Evolutionary conservation across 2,113 vertebrate species (phyloP).

Genomic region (Sorex fumeus): DNA sequence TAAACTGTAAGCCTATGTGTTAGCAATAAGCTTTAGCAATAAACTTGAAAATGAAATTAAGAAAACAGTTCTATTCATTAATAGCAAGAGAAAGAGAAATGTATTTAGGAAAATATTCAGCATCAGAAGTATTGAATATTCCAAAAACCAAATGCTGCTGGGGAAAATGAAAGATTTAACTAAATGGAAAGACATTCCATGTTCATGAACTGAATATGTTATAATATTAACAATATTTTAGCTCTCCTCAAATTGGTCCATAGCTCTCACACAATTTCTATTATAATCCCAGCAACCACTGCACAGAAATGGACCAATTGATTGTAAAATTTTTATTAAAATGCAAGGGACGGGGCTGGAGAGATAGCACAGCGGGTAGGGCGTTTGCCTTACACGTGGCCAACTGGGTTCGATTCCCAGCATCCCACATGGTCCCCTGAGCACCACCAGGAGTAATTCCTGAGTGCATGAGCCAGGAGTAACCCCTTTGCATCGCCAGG

Average conservation of each 20-base stretch:
- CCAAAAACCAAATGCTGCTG: not conserved
- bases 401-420: too few relatives aligned
- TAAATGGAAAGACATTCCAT: not conserved
- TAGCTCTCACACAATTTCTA: not conserved
- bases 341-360: not conserved
- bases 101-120: not conserved
- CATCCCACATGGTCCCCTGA: too few relatives aligned
- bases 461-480: too few relatives aligned
- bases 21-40: not conserved
- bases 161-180: slow-evolving; percentile 26
- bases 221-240: not conserved
- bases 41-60: slow-evolving; percentile 8
- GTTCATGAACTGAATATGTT: not conserved
- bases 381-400: too few relatives aligned
- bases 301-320: slow-evolving; percentile 2
- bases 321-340: not conserved
- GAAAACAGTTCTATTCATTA: not conserved
- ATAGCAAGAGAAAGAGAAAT: slow-evolving; percentile 35
- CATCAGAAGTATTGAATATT: not conserved
- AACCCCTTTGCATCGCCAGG: too few relatives aligned
- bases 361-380: too few relatives aligned
- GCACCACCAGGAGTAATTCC: too few relatives aligned
- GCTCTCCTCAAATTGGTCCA: not conserved
- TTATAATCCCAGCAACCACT: slow-evolving; percentile 7
- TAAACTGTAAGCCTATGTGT: not conserved